Evolutionary conservation across 2,797 vertebrate genomes (phyloP).

Genomic region (Kryptolebias ocellatus): DNA sequence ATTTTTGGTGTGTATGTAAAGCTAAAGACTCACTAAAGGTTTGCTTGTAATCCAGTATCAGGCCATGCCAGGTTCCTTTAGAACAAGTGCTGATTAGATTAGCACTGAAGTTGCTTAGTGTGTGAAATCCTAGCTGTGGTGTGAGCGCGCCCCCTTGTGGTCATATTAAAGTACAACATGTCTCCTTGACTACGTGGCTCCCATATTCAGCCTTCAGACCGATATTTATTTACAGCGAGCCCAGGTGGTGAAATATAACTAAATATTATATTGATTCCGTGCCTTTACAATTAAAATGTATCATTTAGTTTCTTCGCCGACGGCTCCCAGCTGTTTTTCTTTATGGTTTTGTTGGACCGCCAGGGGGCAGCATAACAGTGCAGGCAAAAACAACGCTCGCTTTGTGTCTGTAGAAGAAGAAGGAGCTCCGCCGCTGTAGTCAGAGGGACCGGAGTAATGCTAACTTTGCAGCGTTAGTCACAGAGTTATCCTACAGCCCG

Average conservation of each 20-base stretch:
- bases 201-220: not conserved
- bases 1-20: not conserved
- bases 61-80: not conserved
- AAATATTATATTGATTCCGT: not conserved
- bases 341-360: conserved; percentile 1
- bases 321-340: not conserved
- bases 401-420: conserved; percentile 33
- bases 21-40: not conserved
- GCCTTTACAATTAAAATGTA: not conserved
- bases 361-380: conserved; percentile 39
- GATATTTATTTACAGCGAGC: not conserved
- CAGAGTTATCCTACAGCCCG: conserved; percentile 44
- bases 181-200: not conserved
- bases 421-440: conserved; percentile 42
- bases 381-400: not conserved
- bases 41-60: not conserved
- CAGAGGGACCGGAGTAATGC: conserved; percentile 37
- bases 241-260: not conserved
- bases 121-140: not conserved
- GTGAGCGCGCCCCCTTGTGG: conserved; percentile 45
- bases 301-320: not conserved
- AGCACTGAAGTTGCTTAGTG: conserved; percentile 1
- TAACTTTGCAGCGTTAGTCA: conserved; percentile 47
- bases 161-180: not conserved
- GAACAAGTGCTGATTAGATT: conserved; percentile 5